Evolutionary conservation across 2,113 vertebrate species (phyloP).

Genomic region (Nipponia nippon): DNA sequence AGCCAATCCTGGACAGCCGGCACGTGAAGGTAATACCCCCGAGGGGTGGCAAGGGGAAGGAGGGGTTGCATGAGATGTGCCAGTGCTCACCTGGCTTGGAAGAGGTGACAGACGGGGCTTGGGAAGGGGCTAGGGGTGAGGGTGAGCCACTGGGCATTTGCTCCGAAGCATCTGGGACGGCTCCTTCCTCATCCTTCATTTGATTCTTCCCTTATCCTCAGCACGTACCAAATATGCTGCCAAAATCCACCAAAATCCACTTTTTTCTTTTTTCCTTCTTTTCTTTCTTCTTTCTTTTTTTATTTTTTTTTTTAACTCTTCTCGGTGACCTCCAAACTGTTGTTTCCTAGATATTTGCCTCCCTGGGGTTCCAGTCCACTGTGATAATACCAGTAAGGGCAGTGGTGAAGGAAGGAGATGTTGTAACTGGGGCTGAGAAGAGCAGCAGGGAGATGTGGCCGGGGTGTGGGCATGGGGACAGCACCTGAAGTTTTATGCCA

Average conservation of each 20-base stretch:
- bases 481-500: not conserved
- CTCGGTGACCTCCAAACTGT: fast-evolving
- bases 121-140: not conserved
- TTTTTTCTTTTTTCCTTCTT: too few relatives aligned
- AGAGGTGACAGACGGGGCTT: not conserved
- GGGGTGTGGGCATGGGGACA: fast-evolving
- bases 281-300: too few relatives aligned
- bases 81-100: not conserved
- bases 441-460: not conserved
- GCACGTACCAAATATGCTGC: fast-evolving
- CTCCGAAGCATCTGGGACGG: not conserved
- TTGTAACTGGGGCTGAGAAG: not conserved
- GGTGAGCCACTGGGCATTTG: not conserved
- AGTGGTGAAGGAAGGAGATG: not conserved
- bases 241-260: not conserved
- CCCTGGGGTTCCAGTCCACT: not conserved
- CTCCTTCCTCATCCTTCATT: not conserved
- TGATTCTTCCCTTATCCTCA: not conserved
- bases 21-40: not conserved
- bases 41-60: not conserved
- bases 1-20: not conserved
- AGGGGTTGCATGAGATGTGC: not conserved
- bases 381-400: not conserved
- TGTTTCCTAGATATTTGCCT: not conserved
- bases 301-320: too few relatives aligned